Evolutionary conservation across 1,140 invertebrate genomes (phyloP).

Genomic region (Neelides sp.): DNA sequence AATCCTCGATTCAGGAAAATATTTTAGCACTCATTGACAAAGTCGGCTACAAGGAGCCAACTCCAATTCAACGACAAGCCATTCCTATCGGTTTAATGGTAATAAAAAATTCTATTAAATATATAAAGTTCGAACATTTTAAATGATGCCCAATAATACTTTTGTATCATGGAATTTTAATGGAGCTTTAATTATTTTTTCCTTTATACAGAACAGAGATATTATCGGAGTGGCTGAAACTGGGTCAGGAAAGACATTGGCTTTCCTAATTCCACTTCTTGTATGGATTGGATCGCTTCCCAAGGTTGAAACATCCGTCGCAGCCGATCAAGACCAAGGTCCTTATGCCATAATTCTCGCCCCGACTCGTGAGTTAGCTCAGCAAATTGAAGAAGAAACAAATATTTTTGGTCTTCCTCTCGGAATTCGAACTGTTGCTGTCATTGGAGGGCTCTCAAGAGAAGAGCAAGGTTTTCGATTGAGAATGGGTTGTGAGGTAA

Average conservation of each 20-base stretch:
- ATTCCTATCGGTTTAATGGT: slow-evolving; percentile 88
- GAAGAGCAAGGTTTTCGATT: slow-evolving; percentile 98
- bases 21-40: slow-evolving; percentile 89
- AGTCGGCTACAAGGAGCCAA: slow-evolving; percentile 95
- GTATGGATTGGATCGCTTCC: slow-evolving; percentile 97
- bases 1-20: slow-evolving; percentile 80
- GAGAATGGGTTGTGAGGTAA: slow-evolving; percentile 85
- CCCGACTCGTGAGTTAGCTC: slow-evolving; percentile 95
- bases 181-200: slow-evolving; percentile 1
- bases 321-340: slow-evolving; percentile 78
- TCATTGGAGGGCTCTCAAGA: slow-evolving; percentile 92
- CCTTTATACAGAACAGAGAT: slow-evolving; percentile 69
- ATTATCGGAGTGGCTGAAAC: slow-evolving; percentile 99
- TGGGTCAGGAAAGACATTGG: slow-evolving; percentile 94
- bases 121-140: slow-evolving; percentile 7
- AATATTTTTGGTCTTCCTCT: slow-evolving; percentile 92
- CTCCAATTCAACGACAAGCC: slow-evolving; percentile 97
- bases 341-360: slow-evolving; percentile 98
- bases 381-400: slow-evolving; percentile 99
- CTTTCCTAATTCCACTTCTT: slow-evolving; percentile 92
- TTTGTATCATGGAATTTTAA: not conserved
- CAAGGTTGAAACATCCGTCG: slow-evolving; percentile 82
- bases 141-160: not conserved
- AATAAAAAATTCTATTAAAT: slow-evolving; percentile 13
- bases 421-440: slow-evolving; percentile 90